phyloP scores from a whole-genome alignment of 2,888 invertebrate species.

The Erannis defoliaria region DNA sequence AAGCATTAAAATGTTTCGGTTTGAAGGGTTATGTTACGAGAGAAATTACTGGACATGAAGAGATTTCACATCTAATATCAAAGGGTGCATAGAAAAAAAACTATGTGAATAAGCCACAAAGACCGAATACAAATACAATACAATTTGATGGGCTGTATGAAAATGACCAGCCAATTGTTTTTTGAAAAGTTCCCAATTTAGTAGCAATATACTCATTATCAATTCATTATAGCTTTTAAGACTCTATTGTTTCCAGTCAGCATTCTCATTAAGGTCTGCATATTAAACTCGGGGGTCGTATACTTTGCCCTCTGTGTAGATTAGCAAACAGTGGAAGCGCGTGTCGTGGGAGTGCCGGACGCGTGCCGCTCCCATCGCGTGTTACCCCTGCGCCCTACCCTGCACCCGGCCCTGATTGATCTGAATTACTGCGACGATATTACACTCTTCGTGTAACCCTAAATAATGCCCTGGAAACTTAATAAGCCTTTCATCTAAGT shows the following conservation, averaged over 20 bases:
- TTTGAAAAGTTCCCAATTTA: background rate
- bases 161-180: too few relatives aligned
- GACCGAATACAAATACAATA: too few relatives aligned
- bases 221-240: too few relatives aligned
- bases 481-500: slow-evolving; percentile 38
- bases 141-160: too few relatives aligned
- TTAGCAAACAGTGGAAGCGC: slow-evolving; percentile 54
- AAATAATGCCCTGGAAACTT: slow-evolving; percentile 54
- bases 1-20: too few relatives aligned
- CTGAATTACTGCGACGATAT: slow-evolving; percentile 71
- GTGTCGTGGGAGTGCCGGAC: slow-evolving; percentile 84
- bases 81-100: too few relatives aligned
- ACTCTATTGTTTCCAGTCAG: slow-evolving; percentile 34
- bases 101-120: too few relatives aligned
- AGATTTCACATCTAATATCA: too few relatives aligned
- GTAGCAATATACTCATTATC: background rate
- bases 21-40: too few relatives aligned
- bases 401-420: slow-evolving; percentile 60
- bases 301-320: slow-evolving; percentile 38
- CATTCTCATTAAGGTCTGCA: slow-evolving; percentile 58
- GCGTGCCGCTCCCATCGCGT: slow-evolving; percentile 86
- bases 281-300: slow-evolving; percentile 56
- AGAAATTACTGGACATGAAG: too few relatives aligned
- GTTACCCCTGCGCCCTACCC: slow-evolving; percentile 47
- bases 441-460: slow-evolving; percentile 62